Evolutionary conservation across 2,888 invertebrate genomes (phyloP), one percentile per base, ranked within the genome.

Genomic region (Agriopis marginaria): DNA sequence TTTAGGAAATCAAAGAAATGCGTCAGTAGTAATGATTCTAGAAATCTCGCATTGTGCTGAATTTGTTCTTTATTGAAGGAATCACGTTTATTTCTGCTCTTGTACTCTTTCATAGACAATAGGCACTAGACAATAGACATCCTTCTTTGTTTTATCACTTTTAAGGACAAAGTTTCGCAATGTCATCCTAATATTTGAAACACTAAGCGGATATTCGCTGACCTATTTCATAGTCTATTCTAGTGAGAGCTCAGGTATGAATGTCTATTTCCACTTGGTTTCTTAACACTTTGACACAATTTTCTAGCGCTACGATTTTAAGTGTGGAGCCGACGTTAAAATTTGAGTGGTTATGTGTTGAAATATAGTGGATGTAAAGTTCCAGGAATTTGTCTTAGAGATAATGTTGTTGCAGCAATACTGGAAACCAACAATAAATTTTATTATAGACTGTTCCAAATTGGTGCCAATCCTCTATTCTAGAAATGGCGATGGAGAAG

Each of bases 201-300:
- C 45, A 66, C 70, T 62, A 62, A 68, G 63, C 71, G 50, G 61
- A 23, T 66, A 66, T 71, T 68, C 67, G 51, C 73, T 75, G 86
- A 81, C 89, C 88, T 75, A 84, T 56, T 84, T 88, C 56, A 62
- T 66, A 42, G 66, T 80, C 84, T 88, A 85, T 86, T 87, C 83
- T 76, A 68, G 79, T 74, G 63, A 68, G 69, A 82, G 77, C 79
- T 75, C 86, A 88, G 86, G 86, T 86, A 85, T 80, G 79, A 77
- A 79, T 80, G 72, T 82, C 85, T 87, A 88, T 88, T 88, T 87
- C 79, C 76, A 86, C 80, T 85, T 79, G 78, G 84, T 87, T 89
- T 87, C 86, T 80, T 83, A 82, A 86, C 83, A 76, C 77, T 82
- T 81, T 87, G 87, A 87, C 87, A 88, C 80, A 84, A 82, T 84